Conservation (phyloP, 2,797 vertebrate species). For the Anguilla anguilla region DNA sequence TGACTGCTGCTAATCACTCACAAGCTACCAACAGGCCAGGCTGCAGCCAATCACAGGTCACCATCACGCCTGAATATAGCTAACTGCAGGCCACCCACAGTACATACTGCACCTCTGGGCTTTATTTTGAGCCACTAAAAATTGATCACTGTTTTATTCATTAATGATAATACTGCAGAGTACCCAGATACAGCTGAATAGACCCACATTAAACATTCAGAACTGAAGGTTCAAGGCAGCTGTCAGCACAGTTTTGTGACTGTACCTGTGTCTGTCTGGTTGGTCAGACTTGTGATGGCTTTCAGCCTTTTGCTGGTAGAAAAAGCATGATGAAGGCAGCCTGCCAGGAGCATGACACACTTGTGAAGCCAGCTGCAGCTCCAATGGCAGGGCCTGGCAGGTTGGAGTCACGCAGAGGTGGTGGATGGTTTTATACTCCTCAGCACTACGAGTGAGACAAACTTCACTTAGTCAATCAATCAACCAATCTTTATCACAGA, state of each 20-base stretch:
- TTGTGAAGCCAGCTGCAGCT: slow-evolving; percentile 66
- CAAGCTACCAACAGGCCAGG: too few relatives aligned
- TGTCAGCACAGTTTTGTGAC: background rate
- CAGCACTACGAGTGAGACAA: slow-evolving; percentile 50
- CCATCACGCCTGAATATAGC: too few relatives aligned
- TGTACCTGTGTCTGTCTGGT: slow-evolving; percentile 36
- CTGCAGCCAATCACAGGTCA: too few relatives aligned
- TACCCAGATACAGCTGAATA: background rate
- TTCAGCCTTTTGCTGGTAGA: slow-evolving; percentile 41
- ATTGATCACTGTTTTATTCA: background rate
- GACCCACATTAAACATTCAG: background rate
- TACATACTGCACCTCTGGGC: background rate
- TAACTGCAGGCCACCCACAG: background rate
- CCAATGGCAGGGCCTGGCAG: slow-evolving; percentile 55
- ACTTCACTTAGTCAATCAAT: background rate
- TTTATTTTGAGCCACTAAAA: background rate
- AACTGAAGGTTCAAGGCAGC: background rate
- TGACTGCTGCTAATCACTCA: too few relatives aligned
- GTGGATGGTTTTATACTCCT: slow-evolving; percentile 53
- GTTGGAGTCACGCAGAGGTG: slow-evolving; percentile 59
- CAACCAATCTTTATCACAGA: background rate
- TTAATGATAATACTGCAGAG: background rate
- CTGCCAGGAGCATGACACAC: slow-evolving; percentile 60
- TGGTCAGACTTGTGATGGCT: slow-evolving; percentile 25
- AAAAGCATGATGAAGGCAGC: slow-evolving; percentile 38